phyloP scores from a whole-genome alignment of 1,140 invertebrate species.

The Bombus waltoni region DNA sequence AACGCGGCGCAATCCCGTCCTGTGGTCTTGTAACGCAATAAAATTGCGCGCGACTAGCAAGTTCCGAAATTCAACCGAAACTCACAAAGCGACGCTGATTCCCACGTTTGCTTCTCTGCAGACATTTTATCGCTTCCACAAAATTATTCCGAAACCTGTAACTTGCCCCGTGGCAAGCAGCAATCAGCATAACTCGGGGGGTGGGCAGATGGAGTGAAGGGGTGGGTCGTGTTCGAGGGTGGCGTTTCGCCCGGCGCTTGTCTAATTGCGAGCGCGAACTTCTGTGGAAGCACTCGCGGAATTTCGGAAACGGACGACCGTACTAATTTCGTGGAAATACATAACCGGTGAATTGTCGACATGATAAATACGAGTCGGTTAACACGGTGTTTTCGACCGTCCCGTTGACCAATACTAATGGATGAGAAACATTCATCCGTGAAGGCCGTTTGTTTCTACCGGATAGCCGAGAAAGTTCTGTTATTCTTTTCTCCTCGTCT shows the following conservation, averaged over 20 bases:
- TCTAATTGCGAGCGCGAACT: conserved; percentile 46
- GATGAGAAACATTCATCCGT: neutral
- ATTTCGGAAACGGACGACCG: conserved; percentile 34
- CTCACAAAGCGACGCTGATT: conserved; percentile 32
- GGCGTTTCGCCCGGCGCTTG: neutral
- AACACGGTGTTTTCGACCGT: conserved; percentile 14
- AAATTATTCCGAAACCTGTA: conserved; percentile 46
- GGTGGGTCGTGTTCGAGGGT: too few relatives aligned
- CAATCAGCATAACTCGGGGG: conserved; percentile 37
- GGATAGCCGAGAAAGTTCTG: neutral
- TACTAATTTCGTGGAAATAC: conserved; percentile 34
- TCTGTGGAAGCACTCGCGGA: conserved; percentile 24
- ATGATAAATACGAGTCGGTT: conserved; percentile 38
- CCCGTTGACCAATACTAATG: conserved; percentile 6
- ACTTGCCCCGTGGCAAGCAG: conserved; percentile 34
- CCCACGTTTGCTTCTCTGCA: conserved; percentile 6
- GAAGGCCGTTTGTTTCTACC: neutral
- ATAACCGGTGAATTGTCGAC: conserved; percentile 30
- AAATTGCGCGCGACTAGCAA: neutral
- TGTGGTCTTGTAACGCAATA: conserved; percentile 17
- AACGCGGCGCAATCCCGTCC: neutral
- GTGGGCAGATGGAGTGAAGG: neutral
- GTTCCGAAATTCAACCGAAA: neutral
- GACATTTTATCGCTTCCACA: conserved; percentile 33
- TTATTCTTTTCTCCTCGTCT: neutral